A percentile compares a stretch with the other conserved stretches of the same genome.
Conservation (phyloP, 2,113 vertebrate species). For the Burhinus oedicnemus region DNA sequence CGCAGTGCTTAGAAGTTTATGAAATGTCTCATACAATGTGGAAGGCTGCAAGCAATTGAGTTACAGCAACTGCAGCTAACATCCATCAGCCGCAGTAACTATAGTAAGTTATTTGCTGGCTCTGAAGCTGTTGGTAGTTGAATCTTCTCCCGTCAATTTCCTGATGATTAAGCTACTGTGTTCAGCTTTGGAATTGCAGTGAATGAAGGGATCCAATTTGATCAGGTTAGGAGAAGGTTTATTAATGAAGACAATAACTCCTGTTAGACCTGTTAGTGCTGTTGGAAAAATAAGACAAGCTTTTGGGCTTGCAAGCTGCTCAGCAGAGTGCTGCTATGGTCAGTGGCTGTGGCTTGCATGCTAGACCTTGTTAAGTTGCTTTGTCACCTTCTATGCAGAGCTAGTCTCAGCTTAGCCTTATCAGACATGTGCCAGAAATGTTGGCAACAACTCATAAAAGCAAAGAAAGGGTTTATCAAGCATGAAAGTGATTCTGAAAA, state of each 20-base stretch:
- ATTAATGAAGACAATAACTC: not conserved
- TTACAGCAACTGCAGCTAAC: not conserved
- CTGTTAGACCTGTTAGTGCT: not conserved
- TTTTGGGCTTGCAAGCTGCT: not conserved
- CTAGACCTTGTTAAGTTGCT: not conserved
- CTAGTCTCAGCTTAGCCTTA: not conserved
- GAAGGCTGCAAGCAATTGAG: not conserved
- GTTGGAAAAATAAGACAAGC: not conserved
- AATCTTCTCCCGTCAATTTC: not conserved
- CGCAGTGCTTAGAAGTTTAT: constrained; percentile 20
- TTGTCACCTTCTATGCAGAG: not conserved
- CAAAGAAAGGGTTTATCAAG: not conserved
- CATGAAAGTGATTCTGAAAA: not conserved
- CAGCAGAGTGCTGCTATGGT: not conserved
- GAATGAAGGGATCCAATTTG: not conserved
- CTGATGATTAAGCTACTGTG: not conserved
- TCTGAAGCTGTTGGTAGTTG: not conserved
- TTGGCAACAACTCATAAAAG: not conserved
- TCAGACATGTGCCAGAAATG: not conserved
- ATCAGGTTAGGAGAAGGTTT: not conserved
- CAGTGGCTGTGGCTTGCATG: not conserved
- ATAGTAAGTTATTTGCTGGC: not conserved
- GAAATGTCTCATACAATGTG: not conserved
- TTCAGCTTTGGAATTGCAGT: not conserved
- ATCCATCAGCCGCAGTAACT: not conserved